phyloP scores from a whole-genome alignment of 2,888 invertebrate genomes.

The Lamproptera curius region DNA sequence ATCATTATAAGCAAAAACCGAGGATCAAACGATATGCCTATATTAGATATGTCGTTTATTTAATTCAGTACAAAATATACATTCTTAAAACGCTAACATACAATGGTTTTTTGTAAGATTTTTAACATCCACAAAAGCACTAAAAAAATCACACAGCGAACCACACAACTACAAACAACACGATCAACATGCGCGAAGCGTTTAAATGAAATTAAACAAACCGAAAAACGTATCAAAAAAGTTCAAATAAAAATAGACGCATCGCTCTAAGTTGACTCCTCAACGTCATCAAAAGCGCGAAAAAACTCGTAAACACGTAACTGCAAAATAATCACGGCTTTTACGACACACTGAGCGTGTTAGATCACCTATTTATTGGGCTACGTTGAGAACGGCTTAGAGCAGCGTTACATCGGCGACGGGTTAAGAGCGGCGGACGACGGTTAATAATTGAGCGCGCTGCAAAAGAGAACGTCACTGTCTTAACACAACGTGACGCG shows the following conservation, averaged over 20 bases:
- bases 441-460: slow-evolving; percentile 19
- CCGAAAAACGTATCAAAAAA: too few relatives aligned
- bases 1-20: too few relatives aligned
- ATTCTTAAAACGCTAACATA: too few relatives aligned
- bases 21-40: too few relatives aligned
- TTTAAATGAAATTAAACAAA: slow-evolving; percentile 2
- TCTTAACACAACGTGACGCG: slow-evolving; percentile 1
- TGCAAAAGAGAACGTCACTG: slow-evolving; percentile 17
- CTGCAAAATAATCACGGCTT: slow-evolving; percentile 17
- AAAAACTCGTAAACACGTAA: slow-evolving; percentile 13
- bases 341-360: slow-evolving; percentile 7
- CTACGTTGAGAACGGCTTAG: slow-evolving; percentile 18
- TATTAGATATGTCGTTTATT: too few relatives aligned
- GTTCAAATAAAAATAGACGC: slow-evolving; percentile 10
- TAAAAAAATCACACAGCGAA: slow-evolving; percentile 1
- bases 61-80: too few relatives aligned
- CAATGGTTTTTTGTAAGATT: too few relatives aligned
- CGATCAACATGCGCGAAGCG: slow-evolving; percentile 17
- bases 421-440: slow-evolving; percentile 4
- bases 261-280: slow-evolving; percentile 18
- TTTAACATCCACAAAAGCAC: too few relatives aligned
- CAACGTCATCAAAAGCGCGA: slow-evolving; percentile 16
- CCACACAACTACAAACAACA: slow-evolving; percentile 1
- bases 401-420: slow-evolving; percentile 14
- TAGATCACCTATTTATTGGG: slow-evolving; percentile 12